A percentile compares a stretch with the other conserved stretches of the same genome.
Conservation (phyloP, 2,113 vertebrate species). For the Galemys pyrenaicus region DNA sequence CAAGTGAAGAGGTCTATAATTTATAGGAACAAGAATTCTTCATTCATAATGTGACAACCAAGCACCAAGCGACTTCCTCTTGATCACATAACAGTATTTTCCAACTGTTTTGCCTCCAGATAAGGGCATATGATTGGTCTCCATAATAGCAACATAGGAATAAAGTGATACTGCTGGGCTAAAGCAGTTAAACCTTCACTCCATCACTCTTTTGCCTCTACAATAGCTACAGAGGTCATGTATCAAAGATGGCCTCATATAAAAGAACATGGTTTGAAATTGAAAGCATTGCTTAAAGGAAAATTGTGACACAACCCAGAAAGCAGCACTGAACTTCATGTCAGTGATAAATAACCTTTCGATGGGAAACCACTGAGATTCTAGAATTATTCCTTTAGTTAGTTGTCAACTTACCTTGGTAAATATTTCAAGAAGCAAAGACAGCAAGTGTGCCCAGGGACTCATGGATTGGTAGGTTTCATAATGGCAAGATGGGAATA, state of each 20-base stretch:
- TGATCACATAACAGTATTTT: not conserved
- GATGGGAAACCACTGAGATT: not conserved
- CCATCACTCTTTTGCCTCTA: not conserved
- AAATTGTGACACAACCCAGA: not conserved
- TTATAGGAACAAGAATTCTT: not conserved
- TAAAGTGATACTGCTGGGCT: not conserved
- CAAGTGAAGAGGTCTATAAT: not conserved
- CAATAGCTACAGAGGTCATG: not conserved
- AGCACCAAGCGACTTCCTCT: not conserved
- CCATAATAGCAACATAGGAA: not conserved
- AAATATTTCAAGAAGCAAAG: not conserved
- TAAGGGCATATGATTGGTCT: too few relatives aligned
- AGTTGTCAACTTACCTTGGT: not conserved
- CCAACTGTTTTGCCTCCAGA: not conserved
- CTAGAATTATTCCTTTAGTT: not conserved
- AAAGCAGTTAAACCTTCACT: not conserved
- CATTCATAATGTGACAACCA: too few relatives aligned
- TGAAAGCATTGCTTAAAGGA: not conserved
- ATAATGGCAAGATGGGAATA: not conserved
- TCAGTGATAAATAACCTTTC: not conserved
- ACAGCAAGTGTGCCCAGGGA: not conserved
- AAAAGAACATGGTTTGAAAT: not conserved
- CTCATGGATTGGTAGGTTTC: not conserved
- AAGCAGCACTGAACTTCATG: rapidly evolving
- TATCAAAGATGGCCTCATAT: not conserved